These are phyloP conservation scores for Cololabis saira DNA, from an alignment of 2,113 vertebrate genomes.

Conservation along the genomic window DNA sequence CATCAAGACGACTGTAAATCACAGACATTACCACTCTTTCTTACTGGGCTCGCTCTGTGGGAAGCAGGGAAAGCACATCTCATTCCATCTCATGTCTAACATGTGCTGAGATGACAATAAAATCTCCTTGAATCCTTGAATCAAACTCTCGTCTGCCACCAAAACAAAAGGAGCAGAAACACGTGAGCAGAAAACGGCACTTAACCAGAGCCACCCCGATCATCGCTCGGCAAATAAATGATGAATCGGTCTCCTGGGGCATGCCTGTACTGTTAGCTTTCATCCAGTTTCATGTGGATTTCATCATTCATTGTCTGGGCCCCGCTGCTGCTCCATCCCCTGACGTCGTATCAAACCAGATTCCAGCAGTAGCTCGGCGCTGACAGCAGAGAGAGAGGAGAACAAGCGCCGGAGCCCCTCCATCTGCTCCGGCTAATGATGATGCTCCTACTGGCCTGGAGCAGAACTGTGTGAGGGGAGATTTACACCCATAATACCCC, in stretches of 20 bases:
- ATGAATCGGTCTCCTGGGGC: constrained; percentile 56
- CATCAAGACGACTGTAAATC: neutral
- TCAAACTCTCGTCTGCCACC: constrained; percentile 2
- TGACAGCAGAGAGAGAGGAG: constrained; percentile 50
- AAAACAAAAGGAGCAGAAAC: constrained; percentile 39
- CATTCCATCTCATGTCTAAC: too few relatives aligned
- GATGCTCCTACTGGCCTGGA: constrained; percentile 72
- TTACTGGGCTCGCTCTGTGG: too few relatives aligned
- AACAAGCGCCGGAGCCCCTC: constrained; percentile 57
- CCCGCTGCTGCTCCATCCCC: constrained; percentile 48
- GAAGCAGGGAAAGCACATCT: too few relatives aligned
- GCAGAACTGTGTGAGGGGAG: constrained; percentile 73
- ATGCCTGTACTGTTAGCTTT: constrained; percentile 53
- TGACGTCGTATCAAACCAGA: constrained; percentile 60
- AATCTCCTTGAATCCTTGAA: too few relatives aligned
- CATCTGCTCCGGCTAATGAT: constrained; percentile 78
- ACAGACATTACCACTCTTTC: neutral
- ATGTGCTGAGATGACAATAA: too few relatives aligned
- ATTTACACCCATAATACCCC: constrained; percentile 78
- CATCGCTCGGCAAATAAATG: constrained; percentile 64
- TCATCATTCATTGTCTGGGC: constrained; percentile 74
- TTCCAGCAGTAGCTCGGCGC: constrained; percentile 65
- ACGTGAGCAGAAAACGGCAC: constrained; percentile 9
- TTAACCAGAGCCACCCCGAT: constrained; percentile 46
- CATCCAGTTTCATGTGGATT: constrained; percentile 77